Evolutionary conservation across 2,797 vertebrate genomes (phyloP).

Genomic region (Ptychadena robeensis): DNA sequence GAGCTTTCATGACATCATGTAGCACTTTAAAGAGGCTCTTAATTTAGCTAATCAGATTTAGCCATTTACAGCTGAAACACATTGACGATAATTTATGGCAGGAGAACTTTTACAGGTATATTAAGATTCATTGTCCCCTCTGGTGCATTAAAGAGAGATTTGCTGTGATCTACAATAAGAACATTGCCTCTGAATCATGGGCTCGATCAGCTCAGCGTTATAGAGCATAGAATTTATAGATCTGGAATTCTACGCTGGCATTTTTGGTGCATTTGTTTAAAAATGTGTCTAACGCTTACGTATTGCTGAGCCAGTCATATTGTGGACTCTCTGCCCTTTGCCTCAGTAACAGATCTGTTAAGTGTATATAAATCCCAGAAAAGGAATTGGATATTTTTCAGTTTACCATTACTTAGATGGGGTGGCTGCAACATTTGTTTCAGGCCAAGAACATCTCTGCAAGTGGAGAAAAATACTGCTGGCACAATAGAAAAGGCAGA

Average conservation of each 20-base stretch:
- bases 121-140: conserved; percentile 52
- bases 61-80: conserved; percentile 40
- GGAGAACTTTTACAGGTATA: conserved; percentile 52
- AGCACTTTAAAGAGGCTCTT: conserved; percentile 54
- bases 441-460: background rate
- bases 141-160: conserved; percentile 57
- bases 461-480: background rate
- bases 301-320: background rate
- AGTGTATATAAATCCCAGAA: background rate
- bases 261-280: background rate
- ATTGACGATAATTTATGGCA: conserved; percentile 43
- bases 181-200: conserved; percentile 32
- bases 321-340: background rate
- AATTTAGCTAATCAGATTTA: conserved; percentile 58
- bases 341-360: too few relatives aligned
- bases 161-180: conserved; percentile 39
- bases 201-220: conserved; percentile 27
- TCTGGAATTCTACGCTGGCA: background rate
- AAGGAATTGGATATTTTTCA: background rate
- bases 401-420: background rate
- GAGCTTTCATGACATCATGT: conserved; percentile 55
- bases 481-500: background rate
- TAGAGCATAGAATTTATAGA: conserved; percentile 9
- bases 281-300: background rate
- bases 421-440: background rate